A percentile compares a stretch with the other conserved stretches of the same genome.
These are phyloP conservation scores for Pseudopipra pipra DNA, from an alignment of 2,113 vertebrate species.

Conservation along the genomic window DNA sequence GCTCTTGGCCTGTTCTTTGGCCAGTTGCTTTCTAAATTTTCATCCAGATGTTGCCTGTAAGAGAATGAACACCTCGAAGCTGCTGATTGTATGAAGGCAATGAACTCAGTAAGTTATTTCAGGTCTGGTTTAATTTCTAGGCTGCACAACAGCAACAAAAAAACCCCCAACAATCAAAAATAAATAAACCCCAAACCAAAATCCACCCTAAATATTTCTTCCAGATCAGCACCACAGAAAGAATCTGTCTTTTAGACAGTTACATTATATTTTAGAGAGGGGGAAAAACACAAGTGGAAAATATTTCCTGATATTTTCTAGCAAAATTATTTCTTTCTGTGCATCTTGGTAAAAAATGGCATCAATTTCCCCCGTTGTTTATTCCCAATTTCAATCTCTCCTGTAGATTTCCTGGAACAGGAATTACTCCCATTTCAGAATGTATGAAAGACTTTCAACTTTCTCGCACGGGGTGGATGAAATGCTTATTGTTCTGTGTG, in stretches of 20 bases:
- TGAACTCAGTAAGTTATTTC: background rate
- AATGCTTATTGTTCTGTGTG: background rate
- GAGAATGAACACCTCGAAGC: background rate
- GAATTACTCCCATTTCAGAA: background rate
- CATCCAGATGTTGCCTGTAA: background rate
- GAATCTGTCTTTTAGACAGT: background rate
- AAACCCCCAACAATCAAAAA: background rate
- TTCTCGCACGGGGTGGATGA: background rate
- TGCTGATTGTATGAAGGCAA: background rate
- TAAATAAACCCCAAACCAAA: background rate
- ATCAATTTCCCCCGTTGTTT: background rate
- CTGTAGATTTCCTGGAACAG: background rate
- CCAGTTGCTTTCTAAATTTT: background rate
- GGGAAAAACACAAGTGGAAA: background rate
- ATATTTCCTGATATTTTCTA: background rate
- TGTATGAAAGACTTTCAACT: background rate
- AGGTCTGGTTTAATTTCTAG: background rate
- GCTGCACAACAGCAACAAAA: background rate
- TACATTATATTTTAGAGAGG: background rate
- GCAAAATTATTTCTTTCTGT: background rate
- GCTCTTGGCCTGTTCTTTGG: background rate
- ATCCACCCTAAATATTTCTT: background rate
- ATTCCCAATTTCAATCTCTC: background rate
- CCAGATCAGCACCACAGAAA: background rate
- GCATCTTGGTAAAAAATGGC: background rate